Percentiles rank a stretch among this genome's conserved stretches.
Conservation (phyloP, 2,888 invertebrate genomes). For the Andrena fulva region DNA sequence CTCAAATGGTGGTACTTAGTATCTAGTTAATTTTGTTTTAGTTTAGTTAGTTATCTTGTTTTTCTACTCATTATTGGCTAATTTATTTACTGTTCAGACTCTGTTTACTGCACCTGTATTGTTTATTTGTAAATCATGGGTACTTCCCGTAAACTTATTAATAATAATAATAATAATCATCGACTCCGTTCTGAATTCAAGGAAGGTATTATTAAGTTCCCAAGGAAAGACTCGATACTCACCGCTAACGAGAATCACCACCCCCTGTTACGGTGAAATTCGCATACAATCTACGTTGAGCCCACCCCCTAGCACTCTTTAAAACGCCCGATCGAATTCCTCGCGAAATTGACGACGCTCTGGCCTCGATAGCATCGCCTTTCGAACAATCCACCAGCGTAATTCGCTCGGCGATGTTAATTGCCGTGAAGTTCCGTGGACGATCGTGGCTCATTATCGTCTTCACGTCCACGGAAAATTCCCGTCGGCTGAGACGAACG, state of each 20-base stretch:
- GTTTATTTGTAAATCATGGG: no score
- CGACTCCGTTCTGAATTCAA: not conserved
- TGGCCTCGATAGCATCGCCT: not conserved
- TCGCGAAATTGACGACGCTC: not conserved
- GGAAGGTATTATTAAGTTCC: not conserved
- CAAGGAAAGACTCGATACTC: constrained; percentile 2
- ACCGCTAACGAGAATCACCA: not conserved
- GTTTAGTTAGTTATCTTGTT: no score
- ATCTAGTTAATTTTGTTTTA: no score
- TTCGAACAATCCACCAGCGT: not conserved
- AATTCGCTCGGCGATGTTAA: constrained; percentile 31
- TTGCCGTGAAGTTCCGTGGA: constrained; percentile 14
- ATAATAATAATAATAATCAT: no score
- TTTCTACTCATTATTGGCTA: no score
- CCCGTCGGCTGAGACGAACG: not conserved
- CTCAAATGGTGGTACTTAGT: no score
- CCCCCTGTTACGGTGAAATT: not conserved
- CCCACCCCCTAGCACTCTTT: not conserved
- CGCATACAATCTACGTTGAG: not conserved
- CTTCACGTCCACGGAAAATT: not conserved
- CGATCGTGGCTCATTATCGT: no score
- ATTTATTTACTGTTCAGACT: no score
- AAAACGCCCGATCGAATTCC: constrained; percentile 3
- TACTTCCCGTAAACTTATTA: no score
- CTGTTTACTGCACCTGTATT: no score